Base-by-base conservation (phyloP, 2,113 vertebrate species). In the Osmerus mordax region DNA sequence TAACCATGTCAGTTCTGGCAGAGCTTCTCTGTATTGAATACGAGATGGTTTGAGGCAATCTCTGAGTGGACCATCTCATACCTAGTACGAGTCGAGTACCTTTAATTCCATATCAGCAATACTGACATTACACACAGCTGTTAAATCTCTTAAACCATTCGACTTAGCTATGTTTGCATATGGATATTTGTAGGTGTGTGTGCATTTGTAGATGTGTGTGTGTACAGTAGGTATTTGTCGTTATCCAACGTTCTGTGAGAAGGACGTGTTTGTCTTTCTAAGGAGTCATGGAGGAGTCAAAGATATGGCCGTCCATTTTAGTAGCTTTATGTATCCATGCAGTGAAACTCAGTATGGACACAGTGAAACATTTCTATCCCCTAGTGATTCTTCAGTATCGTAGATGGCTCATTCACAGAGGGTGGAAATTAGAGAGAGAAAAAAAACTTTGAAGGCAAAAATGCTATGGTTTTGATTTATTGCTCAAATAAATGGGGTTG, bases 1-100 rank as follows among this genome's bases (percentile, higher is more conserved):
- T 89, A 88, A 84, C 81, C 76, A 82, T 81, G 81, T 80, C 73
- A 71, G 70, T 56, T 73, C 81, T 84, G 86, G 87, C 76, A 80
- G 86, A 88, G 73, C 71, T 72, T 73, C 79, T 86, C 78, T 86
- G 78, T 47, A 84, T 79, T 70, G 67, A 76, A 72, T 78, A 63
- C 16, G 70, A 81, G 73, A 75, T 69, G 85, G 82, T 76, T 70
- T 83, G 77, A 86, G 75, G 76, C 71, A 71, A 78, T 77, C 65
- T 73, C 71, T 71, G 67, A 85, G 73, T 71, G 41, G 2, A 76
- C 75, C 78, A 77, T 81, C 78, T 73, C 73, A 81, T n/a, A 69
- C 66, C 78, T 69, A 77, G 78, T 83, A 21, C 73, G 5, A 5
- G 7, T 77, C 73, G 5, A 5, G 7, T 77, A 79, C 78, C 54